Conservation (phyloP, 2,888 invertebrate species). For the Girardia tigrina region DNA sequence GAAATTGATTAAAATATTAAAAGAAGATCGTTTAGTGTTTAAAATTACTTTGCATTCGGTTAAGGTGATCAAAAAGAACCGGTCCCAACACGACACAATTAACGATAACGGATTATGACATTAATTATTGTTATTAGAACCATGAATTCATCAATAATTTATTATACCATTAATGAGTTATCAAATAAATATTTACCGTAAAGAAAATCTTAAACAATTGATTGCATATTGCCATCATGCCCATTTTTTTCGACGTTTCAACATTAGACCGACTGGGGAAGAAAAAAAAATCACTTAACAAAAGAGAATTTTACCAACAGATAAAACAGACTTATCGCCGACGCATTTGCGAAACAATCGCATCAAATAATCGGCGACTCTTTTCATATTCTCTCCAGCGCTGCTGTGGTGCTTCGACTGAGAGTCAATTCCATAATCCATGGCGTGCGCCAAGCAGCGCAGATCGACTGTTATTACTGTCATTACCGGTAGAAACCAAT, state of each 20-base stretch:
- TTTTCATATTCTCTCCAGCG: slow-evolving; percentile 64
- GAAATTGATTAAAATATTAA: too few species aligned
- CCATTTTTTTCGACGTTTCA: slow-evolving; percentile 79
- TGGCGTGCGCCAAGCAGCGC: slow-evolving; percentile 56
- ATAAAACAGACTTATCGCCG: slow-evolving; percentile 62
- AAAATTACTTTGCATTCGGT: too few species aligned
- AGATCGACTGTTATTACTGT: slow-evolving; percentile 75
- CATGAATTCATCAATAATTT: too few species aligned
- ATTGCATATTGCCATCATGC: slow-evolving; percentile 87
- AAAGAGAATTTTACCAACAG: background rate
- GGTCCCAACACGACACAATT: too few species aligned
- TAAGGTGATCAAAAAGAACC: too few species aligned
- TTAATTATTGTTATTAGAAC: too few species aligned
- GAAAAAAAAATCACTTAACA: slow-evolving; percentile 29
- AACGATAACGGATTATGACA: too few species aligned
- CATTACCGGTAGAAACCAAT: slow-evolving; percentile 90
- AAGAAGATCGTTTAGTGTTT: too few species aligned
- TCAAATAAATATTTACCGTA: slow-evolving; percentile 77
- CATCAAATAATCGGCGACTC: slow-evolving; percentile 80
- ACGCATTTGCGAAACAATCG: slow-evolving; percentile 87
- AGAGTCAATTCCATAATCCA: slow-evolving; percentile 21
- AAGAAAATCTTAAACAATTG: slow-evolving; percentile 93
- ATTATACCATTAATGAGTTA: too few species aligned
- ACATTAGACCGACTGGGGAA: slow-evolving; percentile 62
- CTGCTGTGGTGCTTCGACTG: slow-evolving; percentile 39